These are phyloP conservation scores for Pseudomugil gertrudae DNA, from an alignment of 2,797 vertebrate species.

Conservation along the genomic window DNA sequence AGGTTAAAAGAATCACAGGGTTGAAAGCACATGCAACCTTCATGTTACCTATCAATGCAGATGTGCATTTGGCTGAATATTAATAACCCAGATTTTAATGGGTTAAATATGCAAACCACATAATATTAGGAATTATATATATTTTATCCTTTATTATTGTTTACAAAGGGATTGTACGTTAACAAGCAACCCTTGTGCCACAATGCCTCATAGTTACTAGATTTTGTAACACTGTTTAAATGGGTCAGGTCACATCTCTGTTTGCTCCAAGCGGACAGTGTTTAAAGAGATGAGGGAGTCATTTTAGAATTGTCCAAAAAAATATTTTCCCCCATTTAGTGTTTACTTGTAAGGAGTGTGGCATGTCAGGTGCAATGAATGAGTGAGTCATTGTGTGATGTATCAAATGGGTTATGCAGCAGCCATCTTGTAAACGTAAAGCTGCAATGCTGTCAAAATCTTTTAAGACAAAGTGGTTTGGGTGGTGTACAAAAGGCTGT, in stretches of 20 bases:
- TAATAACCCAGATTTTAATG: background rate
- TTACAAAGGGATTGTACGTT: background rate
- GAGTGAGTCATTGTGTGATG: no score
- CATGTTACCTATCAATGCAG: background rate
- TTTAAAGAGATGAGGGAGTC: background rate
- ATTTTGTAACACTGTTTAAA: background rate
- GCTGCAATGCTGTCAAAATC: no score
- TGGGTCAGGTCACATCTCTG: background rate
- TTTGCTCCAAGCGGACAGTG: background rate
- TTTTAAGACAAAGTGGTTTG: no score
- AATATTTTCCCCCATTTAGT: no score
- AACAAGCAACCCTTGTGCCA: background rate
- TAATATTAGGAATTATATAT: background rate
- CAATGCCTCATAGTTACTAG: background rate
- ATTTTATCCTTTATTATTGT: background rate
- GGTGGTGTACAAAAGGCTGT: no score
- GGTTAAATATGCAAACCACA: no score
- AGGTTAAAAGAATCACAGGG: background rate
- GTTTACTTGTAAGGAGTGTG: no score
- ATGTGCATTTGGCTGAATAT: background rate
- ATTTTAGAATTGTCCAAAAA: background rate
- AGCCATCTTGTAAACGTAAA: no score
- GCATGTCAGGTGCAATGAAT: no score
- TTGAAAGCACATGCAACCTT: background rate
- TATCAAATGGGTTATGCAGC: no score